Evolutionary conservation across 2,113 vertebrate species (phyloP).

Genomic region (Apus apus): DNA sequence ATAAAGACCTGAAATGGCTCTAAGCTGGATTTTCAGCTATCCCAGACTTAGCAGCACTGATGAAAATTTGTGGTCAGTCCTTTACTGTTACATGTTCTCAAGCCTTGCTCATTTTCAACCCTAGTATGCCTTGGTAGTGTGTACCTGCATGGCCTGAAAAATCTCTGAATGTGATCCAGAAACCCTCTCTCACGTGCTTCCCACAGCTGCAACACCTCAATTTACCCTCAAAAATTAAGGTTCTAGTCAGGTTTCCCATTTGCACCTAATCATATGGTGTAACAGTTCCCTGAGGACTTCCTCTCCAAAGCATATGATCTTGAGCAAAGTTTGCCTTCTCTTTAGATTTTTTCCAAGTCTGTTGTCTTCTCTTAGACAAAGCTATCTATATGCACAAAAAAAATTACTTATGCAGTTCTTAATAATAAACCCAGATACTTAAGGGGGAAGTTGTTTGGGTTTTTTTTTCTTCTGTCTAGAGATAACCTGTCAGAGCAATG

Average conservation of each 20-base stretch:
- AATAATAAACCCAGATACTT: too few relatives aligned
- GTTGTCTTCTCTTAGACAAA: neutral
- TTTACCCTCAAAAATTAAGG: neutral
- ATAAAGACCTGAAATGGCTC: neutral
- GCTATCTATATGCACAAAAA: too few relatives aligned
- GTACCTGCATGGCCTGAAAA: neutral
- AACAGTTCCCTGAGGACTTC: neutral
- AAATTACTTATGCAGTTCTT: too few relatives aligned
- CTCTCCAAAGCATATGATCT: neutral
- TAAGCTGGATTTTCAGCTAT: neutral
- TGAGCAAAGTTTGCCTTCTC: neutral
- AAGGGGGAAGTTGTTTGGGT: neutral
- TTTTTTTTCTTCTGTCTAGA: neutral
- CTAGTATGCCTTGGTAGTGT: neutral
- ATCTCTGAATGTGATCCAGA: neutral
- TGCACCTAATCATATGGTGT: neutral
- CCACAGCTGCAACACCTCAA: neutral
- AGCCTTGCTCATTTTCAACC: neutral
- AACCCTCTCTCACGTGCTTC: neutral
- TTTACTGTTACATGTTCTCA: neutral
- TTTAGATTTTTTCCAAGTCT: neutral
- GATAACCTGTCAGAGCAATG: neutral
- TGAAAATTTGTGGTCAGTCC: neutral
- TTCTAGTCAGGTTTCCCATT: neutral
- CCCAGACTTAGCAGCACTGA: neutral